These are phyloP conservation scores for Xiphorhynchus erythropygius DNA, from an alignment of 2,797 vertebrate genomes.

Conservation along the genomic window DNA sequence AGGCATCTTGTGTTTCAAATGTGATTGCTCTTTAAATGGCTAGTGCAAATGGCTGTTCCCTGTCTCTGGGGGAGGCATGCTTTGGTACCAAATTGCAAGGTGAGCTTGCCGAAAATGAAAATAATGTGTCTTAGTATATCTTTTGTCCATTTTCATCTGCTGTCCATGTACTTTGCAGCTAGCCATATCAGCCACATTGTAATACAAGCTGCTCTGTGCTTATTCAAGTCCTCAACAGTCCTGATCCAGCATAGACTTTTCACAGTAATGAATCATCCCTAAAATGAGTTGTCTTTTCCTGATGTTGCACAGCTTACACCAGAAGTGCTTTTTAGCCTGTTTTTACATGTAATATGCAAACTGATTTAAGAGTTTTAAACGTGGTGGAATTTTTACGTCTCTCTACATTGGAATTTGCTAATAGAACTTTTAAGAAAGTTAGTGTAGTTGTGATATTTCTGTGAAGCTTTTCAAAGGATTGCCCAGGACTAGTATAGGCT, in stretches of 20 bases:
- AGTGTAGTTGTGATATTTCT: neutral
- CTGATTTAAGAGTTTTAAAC: neutral
- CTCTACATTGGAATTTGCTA: neutral
- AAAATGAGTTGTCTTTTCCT: neutral
- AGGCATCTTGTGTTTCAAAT: neutral
- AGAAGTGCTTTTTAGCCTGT: neutral
- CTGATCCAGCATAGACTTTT: neutral
- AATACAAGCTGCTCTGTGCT: neutral
- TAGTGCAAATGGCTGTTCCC: neutral
- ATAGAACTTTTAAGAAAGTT: neutral
- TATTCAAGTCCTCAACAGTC: neutral
- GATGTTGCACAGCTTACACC: neutral
- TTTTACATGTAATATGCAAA: neutral
- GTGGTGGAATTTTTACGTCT: rapidly evolving
- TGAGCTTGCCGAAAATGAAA: neutral
- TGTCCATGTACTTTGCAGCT: neutral
- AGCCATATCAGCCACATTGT: neutral
- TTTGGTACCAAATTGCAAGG: neutral
- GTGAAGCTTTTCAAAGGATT: neutral
- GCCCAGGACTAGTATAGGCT: neutral
- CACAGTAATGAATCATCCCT: neutral
- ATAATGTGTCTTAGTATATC: neutral
- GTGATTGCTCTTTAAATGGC: neutral
- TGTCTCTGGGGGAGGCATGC: neutral
- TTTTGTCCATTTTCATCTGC: neutral